Evolutionary conservation across 2,113 vertebrate genomes (phyloP), one percentile per base, ranked within the genome.

Genomic region (Syngnathus floridae): DNA sequence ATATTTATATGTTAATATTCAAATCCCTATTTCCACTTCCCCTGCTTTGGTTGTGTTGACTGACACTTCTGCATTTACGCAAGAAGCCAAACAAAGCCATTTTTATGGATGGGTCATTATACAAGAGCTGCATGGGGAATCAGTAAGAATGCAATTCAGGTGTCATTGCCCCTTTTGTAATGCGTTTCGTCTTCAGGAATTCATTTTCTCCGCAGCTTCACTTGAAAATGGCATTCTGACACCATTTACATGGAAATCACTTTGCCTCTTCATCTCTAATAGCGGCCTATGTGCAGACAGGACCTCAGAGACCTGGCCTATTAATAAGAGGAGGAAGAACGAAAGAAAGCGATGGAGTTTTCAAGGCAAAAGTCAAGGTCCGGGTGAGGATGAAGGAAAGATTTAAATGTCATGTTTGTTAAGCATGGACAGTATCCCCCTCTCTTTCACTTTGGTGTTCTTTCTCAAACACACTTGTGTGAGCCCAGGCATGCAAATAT

Each of bases 241-340:
- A 88, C 80, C 81, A 91, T 91, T 91, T 90, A 90, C 87, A 89
- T 91, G 87, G 88, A 90, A 90, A 90, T 90, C 84, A 83, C 81
- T 85, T 79, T 83, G 78, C 80, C 82, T 85, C 83, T 84, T 83
- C 73, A 65, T 81, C 76, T 70, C 72, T 82, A 81, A 85, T 74
- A 67, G 74, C 55, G 72, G 71, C 71, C 83, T 71, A 68, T 76
- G 72, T 73, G 74, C 74, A 84, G 78, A 73, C 77, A 83, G 80
- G 75, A 71, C 77, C 81, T 81, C 86, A 73, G 69, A 86, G 78
- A 75, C 74, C 61, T 61, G 51, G 64, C 75, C 69, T 84, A 85
- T 85, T 77, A 83, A 82, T 83, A 71, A 71, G 74, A 46, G 35
- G 26, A 65, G 37, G 19, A 63, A 40, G 38, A 59, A 37, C 36